Conservation (phyloP, 2,888 invertebrate genomes). For the Campaea margaritaria region DNA sequence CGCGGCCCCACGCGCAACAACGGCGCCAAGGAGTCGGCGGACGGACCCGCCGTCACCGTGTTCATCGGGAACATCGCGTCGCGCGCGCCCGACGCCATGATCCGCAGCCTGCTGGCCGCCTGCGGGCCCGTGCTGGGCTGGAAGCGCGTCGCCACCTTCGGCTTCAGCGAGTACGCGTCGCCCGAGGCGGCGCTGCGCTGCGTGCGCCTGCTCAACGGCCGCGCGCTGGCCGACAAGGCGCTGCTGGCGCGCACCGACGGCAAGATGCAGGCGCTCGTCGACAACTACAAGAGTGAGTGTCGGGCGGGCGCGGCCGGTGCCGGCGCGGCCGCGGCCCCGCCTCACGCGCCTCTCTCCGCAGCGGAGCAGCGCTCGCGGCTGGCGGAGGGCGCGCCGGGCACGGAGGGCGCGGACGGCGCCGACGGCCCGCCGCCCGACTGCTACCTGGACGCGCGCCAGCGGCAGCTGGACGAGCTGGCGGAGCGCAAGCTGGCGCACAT, state of each 20-base stretch:
- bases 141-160: slow-evolving; percentile 99
- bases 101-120: slow-evolving; percentile 95
- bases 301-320: not conserved
- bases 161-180: slow-evolving; percentile 97
- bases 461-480: slow-evolving; percentile 90
- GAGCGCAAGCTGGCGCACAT: slow-evolving; percentile 91
- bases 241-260: slow-evolving; percentile 98
- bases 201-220: slow-evolving; percentile 95
- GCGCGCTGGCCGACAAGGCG: slow-evolving; percentile 96
- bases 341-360: slow-evolving; percentile 30
- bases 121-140: slow-evolving; percentile 98
- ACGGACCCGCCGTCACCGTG: slow-evolving; percentile 97
- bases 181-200: slow-evolving; percentile 98
- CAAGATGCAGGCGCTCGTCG: slow-evolving; percentile 97
- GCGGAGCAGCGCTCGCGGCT: slow-evolving; percentile 65
- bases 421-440: slow-evolving; percentile 84
- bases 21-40: slow-evolving; percentile 77
- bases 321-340: not conserved
- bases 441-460: slow-evolving; percentile 91
- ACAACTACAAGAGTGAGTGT: slow-evolving; percentile 93
- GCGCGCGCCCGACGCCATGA: slow-evolving; percentile 97
- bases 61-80: slow-evolving; percentile 94
- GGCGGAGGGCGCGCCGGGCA: slow-evolving; percentile 54
- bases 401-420: slow-evolving; percentile 62
- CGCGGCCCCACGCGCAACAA: slow-evolving; percentile 65